These are phyloP conservation scores for Oreotrochilus melanogaster DNA, from an alignment of 2,113 vertebrate species.

Conservation along the genomic window DNA sequence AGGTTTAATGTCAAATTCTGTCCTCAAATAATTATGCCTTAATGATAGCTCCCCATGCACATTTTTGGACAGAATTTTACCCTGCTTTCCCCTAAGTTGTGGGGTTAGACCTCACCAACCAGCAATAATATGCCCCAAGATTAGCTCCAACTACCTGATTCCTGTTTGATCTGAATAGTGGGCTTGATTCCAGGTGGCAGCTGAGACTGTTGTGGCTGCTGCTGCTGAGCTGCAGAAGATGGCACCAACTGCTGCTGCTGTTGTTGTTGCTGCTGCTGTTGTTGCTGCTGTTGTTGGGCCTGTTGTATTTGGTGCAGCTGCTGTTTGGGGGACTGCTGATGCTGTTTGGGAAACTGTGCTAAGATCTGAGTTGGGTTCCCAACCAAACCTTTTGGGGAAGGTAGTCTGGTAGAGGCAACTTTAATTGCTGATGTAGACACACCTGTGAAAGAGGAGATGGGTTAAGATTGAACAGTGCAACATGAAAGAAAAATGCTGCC, in stretches of 20 bases:
- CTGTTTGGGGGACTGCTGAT: constrained; percentile 88
- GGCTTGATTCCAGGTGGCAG: constrained; percentile 87
- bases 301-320: constrained; percentile 80
- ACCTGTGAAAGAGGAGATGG: constrained; percentile 71
- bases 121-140: not conserved
- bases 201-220: constrained; percentile 78
- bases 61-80: not conserved
- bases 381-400: constrained; percentile 92
- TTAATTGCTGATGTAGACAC: constrained; percentile 90
- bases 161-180: constrained; percentile 98
- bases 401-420: constrained; percentile 89
- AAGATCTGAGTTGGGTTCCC: constrained; percentile 91
- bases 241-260: constrained; percentile 73
- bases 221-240: constrained; percentile 71
- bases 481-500: not conserved
- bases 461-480: not conserved
- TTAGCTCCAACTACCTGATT: constrained; percentile 86
- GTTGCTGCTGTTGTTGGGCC: constrained; percentile 77
- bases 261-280: constrained; percentile 65
- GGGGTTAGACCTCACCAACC: not conserved
- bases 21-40: not conserved
- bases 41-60: not conserved
- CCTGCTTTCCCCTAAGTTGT: not conserved
- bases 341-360: constrained; percentile 93
- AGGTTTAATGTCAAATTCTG: not conserved